phyloP scores from a whole-genome alignment of 2,113 vertebrate species.

The Pseudopipra pipra region DNA sequence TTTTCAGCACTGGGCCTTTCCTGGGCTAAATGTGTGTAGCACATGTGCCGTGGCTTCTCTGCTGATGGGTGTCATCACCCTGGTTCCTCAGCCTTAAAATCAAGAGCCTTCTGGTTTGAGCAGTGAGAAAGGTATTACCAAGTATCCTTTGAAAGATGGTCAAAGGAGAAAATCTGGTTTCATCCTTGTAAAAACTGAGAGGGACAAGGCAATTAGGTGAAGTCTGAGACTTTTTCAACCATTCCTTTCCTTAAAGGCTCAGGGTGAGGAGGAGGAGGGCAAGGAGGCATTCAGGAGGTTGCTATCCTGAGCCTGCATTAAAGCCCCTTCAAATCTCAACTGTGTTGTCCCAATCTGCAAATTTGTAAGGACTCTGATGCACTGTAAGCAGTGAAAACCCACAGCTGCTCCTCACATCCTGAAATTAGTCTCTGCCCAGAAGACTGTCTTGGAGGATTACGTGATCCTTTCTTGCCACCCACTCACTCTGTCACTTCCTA shows the following conservation, averaged over 20 bases:
- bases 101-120: neutral
- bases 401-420: slow-evolving; percentile 17
- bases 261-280: neutral
- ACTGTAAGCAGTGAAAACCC: neutral
- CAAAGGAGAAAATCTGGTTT: neutral
- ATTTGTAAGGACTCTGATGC: neutral
- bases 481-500: slow-evolving; percentile 6
- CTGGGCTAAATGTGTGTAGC: neutral
- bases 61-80: neutral
- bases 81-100: neutral
- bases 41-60: neutral
- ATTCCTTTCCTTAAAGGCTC: neutral
- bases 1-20: neutral
- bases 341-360: neutral
- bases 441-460: neutral
- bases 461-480: neutral
- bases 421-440: neutral
- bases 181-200: neutral
- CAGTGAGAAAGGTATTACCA: neutral
- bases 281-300: neutral
- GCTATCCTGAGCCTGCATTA: neutral
- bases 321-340: neutral
- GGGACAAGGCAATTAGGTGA: neutral
- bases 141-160: neutral
- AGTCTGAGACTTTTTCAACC: neutral